A percentile compares a stretch with the other conserved stretches of the same genome.
phyloP scores from a whole-genome alignment of 2,113 vertebrate genomes.

The Micromys minutus region DNA sequence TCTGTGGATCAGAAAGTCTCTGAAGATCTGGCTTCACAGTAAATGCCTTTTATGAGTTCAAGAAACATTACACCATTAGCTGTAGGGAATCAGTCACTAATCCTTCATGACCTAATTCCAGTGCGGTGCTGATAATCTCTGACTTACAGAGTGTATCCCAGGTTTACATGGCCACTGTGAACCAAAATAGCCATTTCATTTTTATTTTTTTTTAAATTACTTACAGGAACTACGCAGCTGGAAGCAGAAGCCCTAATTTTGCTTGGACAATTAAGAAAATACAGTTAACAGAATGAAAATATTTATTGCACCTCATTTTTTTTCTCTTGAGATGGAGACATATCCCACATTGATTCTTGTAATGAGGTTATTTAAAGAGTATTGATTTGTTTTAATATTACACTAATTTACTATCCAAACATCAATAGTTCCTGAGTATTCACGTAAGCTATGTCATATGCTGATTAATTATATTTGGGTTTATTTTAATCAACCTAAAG shows the following conservation, averaged over 20 bases:
- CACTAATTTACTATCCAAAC: conserved; percentile 50
- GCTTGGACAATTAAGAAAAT: conserved; percentile 67
- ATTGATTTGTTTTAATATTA: conserved; percentile 53
- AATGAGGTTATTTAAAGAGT: conserved; percentile 46
- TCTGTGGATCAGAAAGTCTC: conserved; percentile 40
- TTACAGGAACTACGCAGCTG: conserved; percentile 56
- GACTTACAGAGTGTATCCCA: conserved; percentile 42
- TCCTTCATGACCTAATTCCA: conserved; percentile 63
- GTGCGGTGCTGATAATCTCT: conserved; percentile 52
- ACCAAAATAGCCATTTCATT: conserved; percentile 34
- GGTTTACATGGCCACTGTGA: conserved; percentile 41
- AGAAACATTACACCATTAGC: conserved; percentile 42
- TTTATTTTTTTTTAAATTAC: neutral
- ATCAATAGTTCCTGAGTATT: conserved; percentile 47
- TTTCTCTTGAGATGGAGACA: conserved; percentile 52
- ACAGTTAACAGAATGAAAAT: conserved; percentile 70
- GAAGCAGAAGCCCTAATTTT: conserved; percentile 54
- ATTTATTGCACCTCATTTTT: conserved; percentile 71
- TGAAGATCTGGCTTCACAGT: conserved; percentile 43
- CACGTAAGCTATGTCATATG: conserved; percentile 32
- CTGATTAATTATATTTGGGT: conserved; percentile 9
- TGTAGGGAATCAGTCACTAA: conserved; percentile 47
- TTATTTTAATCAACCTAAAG: neutral
- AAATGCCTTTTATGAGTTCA: conserved; percentile 59
- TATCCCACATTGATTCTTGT: neutral